Evolutionary conservation across 2,113 vertebrate species (phyloP).

Genomic region (Rafetus swinhoei): DNA sequence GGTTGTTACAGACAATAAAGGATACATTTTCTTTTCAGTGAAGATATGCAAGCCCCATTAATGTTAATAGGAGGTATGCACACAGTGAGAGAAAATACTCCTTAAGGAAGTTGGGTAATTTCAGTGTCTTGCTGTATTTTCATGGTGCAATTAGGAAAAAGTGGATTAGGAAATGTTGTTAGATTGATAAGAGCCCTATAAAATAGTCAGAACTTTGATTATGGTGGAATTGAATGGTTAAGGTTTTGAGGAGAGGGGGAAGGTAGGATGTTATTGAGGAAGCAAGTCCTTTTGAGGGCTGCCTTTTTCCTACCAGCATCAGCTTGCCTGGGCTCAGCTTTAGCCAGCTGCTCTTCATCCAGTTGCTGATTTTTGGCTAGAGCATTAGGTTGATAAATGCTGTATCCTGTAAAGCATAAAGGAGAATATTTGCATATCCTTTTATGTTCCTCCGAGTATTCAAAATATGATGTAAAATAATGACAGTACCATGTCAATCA

Average conservation of each 20-base stretch:
- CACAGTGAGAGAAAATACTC: not conserved
- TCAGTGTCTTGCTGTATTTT: not conserved
- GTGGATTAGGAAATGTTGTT: not conserved
- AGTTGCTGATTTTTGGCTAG: slow-evolving; percentile 71
- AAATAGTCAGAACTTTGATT: slow-evolving; percentile 47
- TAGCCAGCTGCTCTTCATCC: slow-evolving; percentile 67
- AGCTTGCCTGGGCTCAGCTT: slow-evolving; percentile 64
- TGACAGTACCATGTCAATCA: slow-evolving; percentile 56
- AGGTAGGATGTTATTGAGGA: slow-evolving; percentile 52
- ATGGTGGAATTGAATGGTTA: slow-evolving; percentile 45
- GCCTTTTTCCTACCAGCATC: slow-evolving; percentile 50
- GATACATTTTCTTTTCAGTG: not conserved
- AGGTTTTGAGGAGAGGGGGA: slow-evolving; percentile 38
- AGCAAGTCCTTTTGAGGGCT: slow-evolving; percentile 58
- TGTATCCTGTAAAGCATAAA: slow-evolving; percentile 71
- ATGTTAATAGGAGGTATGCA: not conserved
- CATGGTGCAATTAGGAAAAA: not conserved
- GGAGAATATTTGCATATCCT: slow-evolving; percentile 71
- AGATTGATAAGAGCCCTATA: slow-evolving; percentile 33
- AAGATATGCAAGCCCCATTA: not conserved
- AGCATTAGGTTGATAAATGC: slow-evolving; percentile 34
- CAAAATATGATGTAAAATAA: slow-evolving; percentile 64
- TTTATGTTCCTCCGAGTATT: slow-evolving; percentile 66
- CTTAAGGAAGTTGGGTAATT: not conserved
- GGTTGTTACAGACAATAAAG: not conserved